phyloP scores from a whole-genome alignment of 2,888 invertebrate genomes.

The Cabera pusaria region DNA sequence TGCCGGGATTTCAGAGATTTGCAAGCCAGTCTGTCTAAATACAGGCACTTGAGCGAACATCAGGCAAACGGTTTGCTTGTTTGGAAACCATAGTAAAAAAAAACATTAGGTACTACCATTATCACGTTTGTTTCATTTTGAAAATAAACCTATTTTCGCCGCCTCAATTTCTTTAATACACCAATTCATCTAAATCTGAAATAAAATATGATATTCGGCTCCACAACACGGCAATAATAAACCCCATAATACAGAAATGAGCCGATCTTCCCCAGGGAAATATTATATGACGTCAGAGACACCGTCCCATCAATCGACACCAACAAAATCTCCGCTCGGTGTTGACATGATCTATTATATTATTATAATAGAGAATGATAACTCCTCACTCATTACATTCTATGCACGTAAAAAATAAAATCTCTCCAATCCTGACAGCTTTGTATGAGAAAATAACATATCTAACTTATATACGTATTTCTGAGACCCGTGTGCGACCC shows the following conservation, averaged over 20 bases:
- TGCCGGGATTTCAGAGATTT: too few relatives aligned
- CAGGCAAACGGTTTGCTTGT: too few relatives aligned
- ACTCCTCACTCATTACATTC: conserved; percentile 65
- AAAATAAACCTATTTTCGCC: too few relatives aligned
- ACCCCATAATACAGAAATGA: conserved; percentile 20
- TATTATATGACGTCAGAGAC: conserved; percentile 25
- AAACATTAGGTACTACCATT: too few relatives aligned
- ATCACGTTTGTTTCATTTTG: too few relatives aligned
- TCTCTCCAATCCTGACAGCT: conserved; percentile 64
- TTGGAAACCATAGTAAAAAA: too few relatives aligned
- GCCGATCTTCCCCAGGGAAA: conserved; percentile 21
- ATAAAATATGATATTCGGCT: background rate
- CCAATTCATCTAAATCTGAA: conserved; percentile 1
- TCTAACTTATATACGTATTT: conserved; percentile 64
- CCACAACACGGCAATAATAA: conserved; percentile 6
- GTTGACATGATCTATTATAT: conserved; percentile 43
- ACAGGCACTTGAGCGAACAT: too few relatives aligned
- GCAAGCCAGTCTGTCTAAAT: too few relatives aligned
- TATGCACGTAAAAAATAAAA: conserved; percentile 75
- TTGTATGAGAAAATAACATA: conserved; percentile 63
- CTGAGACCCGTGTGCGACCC: conserved; percentile 53
- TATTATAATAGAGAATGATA: conserved; percentile 55
- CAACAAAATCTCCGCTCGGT: conserved; percentile 39
- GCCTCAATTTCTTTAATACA: too few relatives aligned
- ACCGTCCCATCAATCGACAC: conserved; percentile 53